Conservation (phyloP, 2,888 invertebrate genomes). For the Tetanocera ferruginea region DNA sequence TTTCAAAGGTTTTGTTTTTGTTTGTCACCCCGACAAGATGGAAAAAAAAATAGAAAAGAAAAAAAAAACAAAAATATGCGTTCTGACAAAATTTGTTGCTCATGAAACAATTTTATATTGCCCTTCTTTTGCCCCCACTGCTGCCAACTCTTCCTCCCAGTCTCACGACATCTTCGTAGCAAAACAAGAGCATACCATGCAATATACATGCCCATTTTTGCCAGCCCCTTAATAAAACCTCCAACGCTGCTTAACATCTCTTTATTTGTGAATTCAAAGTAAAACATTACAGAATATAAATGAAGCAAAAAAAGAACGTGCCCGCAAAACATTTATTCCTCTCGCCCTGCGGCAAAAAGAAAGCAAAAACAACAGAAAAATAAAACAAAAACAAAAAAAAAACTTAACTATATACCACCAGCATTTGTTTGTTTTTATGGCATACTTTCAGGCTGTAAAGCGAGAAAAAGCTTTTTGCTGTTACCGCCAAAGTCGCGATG, state of each 20-base stretch:
- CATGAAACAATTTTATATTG: neutral
- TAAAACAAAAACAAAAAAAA: conserved; percentile 42
- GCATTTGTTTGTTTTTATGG: conserved; percentile 4
- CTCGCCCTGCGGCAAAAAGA: neutral
- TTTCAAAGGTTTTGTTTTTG: too few species aligned
- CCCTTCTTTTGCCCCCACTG: neutral
- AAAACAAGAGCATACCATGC: too few species aligned
- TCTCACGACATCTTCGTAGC: neutral
- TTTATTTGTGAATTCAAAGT: neutral
- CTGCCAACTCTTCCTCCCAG: neutral
- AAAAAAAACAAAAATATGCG: too few species aligned
- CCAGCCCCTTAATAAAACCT: neutral
- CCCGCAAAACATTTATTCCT: conserved; percentile 24
- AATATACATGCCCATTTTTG: too few species aligned
- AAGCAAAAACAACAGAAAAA: neutral
- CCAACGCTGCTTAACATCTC: neutral
- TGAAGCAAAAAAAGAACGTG: conserved; percentile 18
- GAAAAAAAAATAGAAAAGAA: too few species aligned
- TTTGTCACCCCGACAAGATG: too few species aligned
- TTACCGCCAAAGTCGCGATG: neutral
- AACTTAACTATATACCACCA: conserved; percentile 56
- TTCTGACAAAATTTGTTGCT: too few species aligned
- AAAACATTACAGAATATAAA: conserved; percentile 15
- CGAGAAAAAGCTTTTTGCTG: neutral
- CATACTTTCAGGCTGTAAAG: conserved; percentile 7